phyloP scores from a whole-genome alignment of 2,797 vertebrate species.

The Chelonia mydas region DNA sequence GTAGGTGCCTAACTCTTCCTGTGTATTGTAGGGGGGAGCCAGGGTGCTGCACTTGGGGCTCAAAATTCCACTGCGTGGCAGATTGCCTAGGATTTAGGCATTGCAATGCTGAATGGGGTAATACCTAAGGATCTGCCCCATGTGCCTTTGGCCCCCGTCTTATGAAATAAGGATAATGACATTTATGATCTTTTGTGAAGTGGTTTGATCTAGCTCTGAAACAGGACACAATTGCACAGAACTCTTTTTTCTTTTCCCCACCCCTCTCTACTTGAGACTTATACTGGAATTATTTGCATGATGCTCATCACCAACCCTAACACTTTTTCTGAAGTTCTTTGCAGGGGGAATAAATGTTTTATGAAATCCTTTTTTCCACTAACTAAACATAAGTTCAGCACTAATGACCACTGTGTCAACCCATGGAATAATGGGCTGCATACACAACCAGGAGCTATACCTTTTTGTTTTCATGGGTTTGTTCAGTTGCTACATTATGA shows the following conservation, averaged over 20 bases:
- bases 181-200: background rate
- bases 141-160: background rate
- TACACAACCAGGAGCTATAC: constrained; percentile 44
- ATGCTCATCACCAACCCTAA: background rate
- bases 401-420: background rate
- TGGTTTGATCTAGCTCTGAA: background rate
- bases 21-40: too few relatives aligned
- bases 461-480: constrained; percentile 66
- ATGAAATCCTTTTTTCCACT: constrained; percentile 16
- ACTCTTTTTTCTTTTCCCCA: background rate
- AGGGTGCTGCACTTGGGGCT: background rate
- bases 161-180: background rate
- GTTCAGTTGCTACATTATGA: constrained; percentile 58
- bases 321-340: constrained; percentile 7
- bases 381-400: background rate
- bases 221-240: background rate
- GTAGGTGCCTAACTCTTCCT: too few relatives aligned
- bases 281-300: background rate
- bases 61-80: background rate
- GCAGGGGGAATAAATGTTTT: background rate
- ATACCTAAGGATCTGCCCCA: background rate
- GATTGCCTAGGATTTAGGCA: too few relatives aligned
- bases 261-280: background rate
- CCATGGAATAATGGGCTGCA: constrained; percentile 48
- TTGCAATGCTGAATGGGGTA: background rate